A percentile compares a stretch with the other conserved stretches of the same genome.
Evolutionary conservation across 2,888 invertebrate genomes (phyloP).

Genomic region (Synanthedon vespiformis): DNA sequence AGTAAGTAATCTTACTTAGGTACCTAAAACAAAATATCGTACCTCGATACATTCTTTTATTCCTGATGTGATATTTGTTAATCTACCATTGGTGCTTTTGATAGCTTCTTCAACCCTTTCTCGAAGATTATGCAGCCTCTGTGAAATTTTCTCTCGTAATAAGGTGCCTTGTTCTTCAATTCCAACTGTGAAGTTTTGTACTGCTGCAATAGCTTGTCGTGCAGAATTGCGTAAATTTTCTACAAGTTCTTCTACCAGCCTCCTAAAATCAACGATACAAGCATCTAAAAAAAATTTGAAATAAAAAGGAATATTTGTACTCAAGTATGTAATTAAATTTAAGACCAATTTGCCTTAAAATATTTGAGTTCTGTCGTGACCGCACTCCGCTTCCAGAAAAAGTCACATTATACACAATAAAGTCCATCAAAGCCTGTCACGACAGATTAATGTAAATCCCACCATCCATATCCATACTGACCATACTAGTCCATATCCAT

Average conservation of each 20-base stretch:
- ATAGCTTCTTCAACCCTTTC: conserved; percentile 28
- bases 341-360: no score
- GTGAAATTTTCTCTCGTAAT: conserved; percentile 21
- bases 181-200: conserved; percentile 28
- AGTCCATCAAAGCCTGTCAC: no score
- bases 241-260: conserved; percentile 34
- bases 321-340: no score
- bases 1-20: no score
- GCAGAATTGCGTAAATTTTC: conserved; percentile 31
- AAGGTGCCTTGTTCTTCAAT: conserved; percentile 26
- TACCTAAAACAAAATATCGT: conserved; percentile 8
- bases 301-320: no score
- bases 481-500: no score
- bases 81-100: conserved; percentile 24
- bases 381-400: no score
- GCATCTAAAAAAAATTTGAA: no score
- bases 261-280: conserved; percentile 14
- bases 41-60: conserved; percentile 42
- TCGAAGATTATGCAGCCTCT: conserved; percentile 28
- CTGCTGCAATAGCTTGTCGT: conserved; percentile 31
- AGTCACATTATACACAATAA: no score
- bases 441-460: no score
- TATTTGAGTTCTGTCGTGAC: no score
- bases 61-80: conserved; percentile 26
- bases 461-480: no score